Percentiles rank a stretch among this genome's conserved stretches.
phyloP scores from a whole-genome alignment of 64 coral and sea anemone genomes.

The Acropora tenuis region DNA sequence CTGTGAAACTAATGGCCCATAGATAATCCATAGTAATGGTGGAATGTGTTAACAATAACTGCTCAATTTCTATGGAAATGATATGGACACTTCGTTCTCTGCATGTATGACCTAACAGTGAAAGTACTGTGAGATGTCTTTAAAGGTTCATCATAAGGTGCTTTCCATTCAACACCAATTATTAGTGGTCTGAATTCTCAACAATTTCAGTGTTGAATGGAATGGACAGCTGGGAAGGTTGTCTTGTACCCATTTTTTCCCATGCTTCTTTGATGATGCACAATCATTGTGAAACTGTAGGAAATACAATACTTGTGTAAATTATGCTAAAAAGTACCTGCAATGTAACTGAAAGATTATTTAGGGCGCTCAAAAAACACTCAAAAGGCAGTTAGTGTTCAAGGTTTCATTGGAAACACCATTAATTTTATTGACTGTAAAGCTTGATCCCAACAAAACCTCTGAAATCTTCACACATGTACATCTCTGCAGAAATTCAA shows the following conservation, averaged over 20 bases:
- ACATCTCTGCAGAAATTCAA: not conserved
- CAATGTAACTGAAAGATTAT: not conserved
- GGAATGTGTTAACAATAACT: not conserved
- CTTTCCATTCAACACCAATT: slow-evolving; percentile 4
- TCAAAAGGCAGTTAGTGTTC: not conserved
- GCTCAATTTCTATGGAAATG: slow-evolving; percentile 7
- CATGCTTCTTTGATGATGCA: not conserved
- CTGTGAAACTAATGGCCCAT: not conserved
- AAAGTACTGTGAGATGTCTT: not conserved
- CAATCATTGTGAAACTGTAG: not conserved
- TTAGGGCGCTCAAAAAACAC: not conserved
- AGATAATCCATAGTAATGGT: not conserved
- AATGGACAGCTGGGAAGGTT: not conserved
- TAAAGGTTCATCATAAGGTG: not conserved
- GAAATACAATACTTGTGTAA: not conserved
- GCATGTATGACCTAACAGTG: not conserved
- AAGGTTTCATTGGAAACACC: not conserved
- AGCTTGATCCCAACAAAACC: not conserved
- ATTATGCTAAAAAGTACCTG: not conserved
- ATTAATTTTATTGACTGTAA: not conserved
- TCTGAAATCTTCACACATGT: not conserved
- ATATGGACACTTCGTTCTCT: not conserved
- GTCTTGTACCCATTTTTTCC: not conserved
- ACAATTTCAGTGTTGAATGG: not conserved
- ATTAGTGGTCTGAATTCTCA: not conserved